These are phyloP conservation scores for Hirtodrosophila trivittata DNA, from an alignment of 2,888 invertebrate genomes.

Conservation along the genomic window DNA sequence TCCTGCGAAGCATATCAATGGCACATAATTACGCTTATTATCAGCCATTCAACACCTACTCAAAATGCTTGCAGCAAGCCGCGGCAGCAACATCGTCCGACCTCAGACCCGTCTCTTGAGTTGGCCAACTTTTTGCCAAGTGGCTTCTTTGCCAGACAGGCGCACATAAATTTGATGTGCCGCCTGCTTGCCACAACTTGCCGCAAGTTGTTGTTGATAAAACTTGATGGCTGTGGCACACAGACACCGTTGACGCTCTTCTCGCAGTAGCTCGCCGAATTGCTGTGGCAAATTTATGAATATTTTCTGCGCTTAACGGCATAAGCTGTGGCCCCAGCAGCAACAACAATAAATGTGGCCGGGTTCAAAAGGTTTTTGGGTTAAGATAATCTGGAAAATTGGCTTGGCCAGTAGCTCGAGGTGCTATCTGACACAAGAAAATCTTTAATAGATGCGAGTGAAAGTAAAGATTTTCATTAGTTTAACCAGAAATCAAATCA, in stretches of 20 bases:
- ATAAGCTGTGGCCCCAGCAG: constrained; percentile 33
- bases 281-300: constrained; percentile 67
- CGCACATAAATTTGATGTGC: constrained; percentile 55
- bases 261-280: constrained; percentile 58
- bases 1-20: constrained; percentile 61
- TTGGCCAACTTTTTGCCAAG: constrained; percentile 15
- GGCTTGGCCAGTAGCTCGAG: constrained; percentile 51
- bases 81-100: constrained; percentile 9
- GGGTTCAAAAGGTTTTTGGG: constrained; percentile 69
- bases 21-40: constrained; percentile 78
- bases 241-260: no score
- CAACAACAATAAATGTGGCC: constrained; percentile 15
- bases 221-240: constrained; percentile 28
- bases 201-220: constrained; percentile 26
- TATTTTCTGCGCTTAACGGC: constrained; percentile 45
- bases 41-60: constrained; percentile 81
- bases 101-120: constrained; percentile 9
- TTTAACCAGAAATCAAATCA: no score
- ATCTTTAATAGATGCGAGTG: constrained; percentile 29
- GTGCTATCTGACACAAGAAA: constrained; percentile 37
- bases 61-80: constrained; percentile 47
- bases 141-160: constrained; percentile 36
- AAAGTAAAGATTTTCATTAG: not conserved
- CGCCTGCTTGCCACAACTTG: constrained; percentile 28
- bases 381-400: constrained; percentile 56